Evolutionary conservation across 2,888 invertebrate genomes (phyloP).

Genomic region (Cryptocephalus primarius): DNA sequence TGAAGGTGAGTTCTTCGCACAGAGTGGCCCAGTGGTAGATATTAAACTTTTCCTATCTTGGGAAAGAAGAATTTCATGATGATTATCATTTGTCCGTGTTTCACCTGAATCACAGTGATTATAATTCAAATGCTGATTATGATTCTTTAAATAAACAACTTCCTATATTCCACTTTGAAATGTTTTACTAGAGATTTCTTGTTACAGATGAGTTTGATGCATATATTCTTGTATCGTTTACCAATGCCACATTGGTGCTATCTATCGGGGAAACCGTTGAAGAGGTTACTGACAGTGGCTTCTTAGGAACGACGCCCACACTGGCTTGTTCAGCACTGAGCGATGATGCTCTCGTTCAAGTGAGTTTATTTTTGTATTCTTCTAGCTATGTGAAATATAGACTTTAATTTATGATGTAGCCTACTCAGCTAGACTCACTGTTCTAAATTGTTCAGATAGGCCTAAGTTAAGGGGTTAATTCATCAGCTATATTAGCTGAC

Average conservation of each 20-base stretch:
- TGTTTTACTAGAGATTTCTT: conserved; percentile 29
- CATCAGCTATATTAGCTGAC: no score
- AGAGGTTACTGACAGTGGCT: conserved; percentile 99
- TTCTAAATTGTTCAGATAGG: no score
- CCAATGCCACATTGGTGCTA: conserved; percentile 94
- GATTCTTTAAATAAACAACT: no score
- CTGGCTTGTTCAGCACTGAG: conserved; percentile 96
- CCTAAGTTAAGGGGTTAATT: no score
- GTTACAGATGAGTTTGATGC: conserved; percentile 96
- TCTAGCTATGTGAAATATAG: no score
- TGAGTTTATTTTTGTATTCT: conserved; percentile 23
- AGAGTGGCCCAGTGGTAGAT: no score
- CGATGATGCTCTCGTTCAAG: conserved; percentile 96
- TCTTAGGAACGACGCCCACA: conserved; percentile 96
- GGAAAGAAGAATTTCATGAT: no score
- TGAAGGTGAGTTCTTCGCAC: no score
- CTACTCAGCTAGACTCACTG: no score
- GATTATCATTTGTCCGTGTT: conserved; percentile 31
- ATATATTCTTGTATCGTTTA: conserved; percentile 99
- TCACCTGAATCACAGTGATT: conserved; percentile 36
- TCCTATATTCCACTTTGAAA: no score
- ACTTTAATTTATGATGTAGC: neutral
- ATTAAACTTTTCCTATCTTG: no score
- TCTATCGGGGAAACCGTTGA: conserved; percentile 99
- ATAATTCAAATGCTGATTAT: conserved; percentile 12